Base-by-base conservation (phyloP, 2,888 invertebrate genomes). In the Hyalella azteca region DNA sequence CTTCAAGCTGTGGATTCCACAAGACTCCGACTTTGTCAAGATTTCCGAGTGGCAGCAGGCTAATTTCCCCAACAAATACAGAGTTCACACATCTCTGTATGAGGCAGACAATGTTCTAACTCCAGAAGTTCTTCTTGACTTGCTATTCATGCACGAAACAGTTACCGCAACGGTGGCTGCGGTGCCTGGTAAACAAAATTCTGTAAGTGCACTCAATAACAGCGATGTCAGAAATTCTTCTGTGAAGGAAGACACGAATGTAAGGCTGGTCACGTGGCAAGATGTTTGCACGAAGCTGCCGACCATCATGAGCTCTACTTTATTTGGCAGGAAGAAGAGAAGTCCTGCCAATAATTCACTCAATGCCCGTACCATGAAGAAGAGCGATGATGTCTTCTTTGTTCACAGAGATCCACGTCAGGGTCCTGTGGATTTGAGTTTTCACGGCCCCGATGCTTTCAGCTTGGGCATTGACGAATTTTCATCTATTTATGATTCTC, bases 1-100 rank as follows among this genome's bases (percentile, higher is more conserved):
- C 3, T 84, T 83, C 59, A 92, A 92, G 86, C 88, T 94, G 85
- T 94, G 94, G 94, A 92, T 93, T 32, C 93, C 93, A 15, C 91
- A 91, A 59, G 90, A 92, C 59, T 93, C 93, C 0, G 91, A 92
- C 82, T 83, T 83, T 73, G 78, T 83, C n/a, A 73, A 75, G 45
- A 79, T 81, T 3, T 73, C 79, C 73, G 79, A 78, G 9, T 83
- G 83, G 83, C 81, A 81, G 59, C 78, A 77, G 45, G 73, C 77
- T n/a, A 80, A 83, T 32, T 83, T 78, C 39, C 83, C 83, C 15
- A 36, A 77, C 15, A 48, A 81, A 40, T 83, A 80, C 66, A 49
- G 83, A 41, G 19, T 80, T n/a, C 81, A 83, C 49, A 32, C 48
- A 19, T 78, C 79, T 5, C 48, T 83, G 29, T 83, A 79, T 79